A percentile compares a stretch with the other conserved stretches of the same genome.
Evolutionary conservation across 2,113 vertebrate genomes (phyloP).

Genomic region (Jaculus jaculus): DNA sequence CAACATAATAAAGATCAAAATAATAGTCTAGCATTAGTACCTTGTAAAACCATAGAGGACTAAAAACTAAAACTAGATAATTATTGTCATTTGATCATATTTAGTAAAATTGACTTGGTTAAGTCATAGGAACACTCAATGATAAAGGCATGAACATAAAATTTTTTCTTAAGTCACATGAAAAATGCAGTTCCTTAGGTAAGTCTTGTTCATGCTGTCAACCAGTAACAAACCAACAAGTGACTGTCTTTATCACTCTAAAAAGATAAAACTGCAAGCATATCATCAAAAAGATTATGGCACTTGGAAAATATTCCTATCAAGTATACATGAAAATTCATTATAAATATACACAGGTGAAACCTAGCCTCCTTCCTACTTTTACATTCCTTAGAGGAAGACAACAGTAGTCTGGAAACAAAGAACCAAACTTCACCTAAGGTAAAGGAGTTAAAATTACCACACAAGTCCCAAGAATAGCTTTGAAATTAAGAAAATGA

Average conservation of each 20-base stretch:
- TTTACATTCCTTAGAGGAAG: slow-evolving; percentile 33
- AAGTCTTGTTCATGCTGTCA: neutral
- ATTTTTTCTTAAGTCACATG: neutral
- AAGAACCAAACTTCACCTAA: neutral
- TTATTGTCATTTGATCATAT: slow-evolving; percentile 24
- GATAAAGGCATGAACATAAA: slow-evolving; percentile 12
- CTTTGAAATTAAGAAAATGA: slow-evolving; percentile 43
- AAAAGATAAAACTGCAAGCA: slow-evolving; percentile 32
- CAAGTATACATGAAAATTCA: neutral
- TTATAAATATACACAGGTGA: neutral
- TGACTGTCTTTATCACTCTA: slow-evolving; percentile 26
- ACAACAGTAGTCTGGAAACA: neutral
- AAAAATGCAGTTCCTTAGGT: neutral
- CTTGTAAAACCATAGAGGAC: neutral
- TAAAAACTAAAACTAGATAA: slow-evolving; percentile 22
- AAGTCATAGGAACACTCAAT: slow-evolving; percentile 13
- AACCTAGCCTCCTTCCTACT: neutral
- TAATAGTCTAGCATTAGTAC: slow-evolving; percentile 45
- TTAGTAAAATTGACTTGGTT: slow-evolving; percentile 3
- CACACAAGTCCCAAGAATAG: neutral
- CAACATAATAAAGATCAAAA: slow-evolving; percentile 47
- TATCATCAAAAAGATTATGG: slow-evolving; percentile 10
- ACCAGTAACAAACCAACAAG: slow-evolving; percentile 15
- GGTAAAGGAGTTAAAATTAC: neutral
- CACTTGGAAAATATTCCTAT: slow-evolving; percentile 39